Percentiles rank a stretch among this genome's conserved stretches.
These are phyloP conservation scores for Troilus luridus DNA, from an alignment of 2,888 invertebrate species.

Conservation along the genomic window DNA sequence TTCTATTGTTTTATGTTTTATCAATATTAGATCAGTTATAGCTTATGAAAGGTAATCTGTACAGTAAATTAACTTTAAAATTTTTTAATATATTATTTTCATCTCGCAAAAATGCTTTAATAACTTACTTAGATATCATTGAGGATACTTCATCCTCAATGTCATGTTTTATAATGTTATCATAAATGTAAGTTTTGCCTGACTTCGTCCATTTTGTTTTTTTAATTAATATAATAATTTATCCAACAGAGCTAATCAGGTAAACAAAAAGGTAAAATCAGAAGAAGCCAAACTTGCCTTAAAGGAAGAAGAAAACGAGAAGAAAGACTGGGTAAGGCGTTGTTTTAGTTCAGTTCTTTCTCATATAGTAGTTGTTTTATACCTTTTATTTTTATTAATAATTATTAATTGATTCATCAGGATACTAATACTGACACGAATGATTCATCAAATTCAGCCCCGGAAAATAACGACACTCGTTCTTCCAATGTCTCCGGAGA, in stretches of 20 bases:
- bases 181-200: not conserved
- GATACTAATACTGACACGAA: conserved; percentile 67
- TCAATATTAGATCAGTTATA: too few relatives aligned
- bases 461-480: conserved; percentile 43
- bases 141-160: too few relatives aligned
- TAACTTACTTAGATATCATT: too few relatives aligned
- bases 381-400: not conserved
- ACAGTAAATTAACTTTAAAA: too few relatives aligned
- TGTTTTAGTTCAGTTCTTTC: not conserved
- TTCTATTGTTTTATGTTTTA: not conserved
- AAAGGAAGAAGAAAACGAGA: conserved; percentile 51
- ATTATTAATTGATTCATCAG: conserved; percentile 64
- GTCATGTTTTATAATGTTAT: not conserved
- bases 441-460: conserved; percentile 53
- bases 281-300: conserved; percentile 37
- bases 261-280: conserved; percentile 37
- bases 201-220: not conserved
- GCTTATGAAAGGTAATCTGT: too few relatives aligned
- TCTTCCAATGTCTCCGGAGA: conserved; percentile 51
- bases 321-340: conserved; percentile 55
- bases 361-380: not conserved
- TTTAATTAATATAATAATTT: not conserved
- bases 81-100: too few relatives aligned
- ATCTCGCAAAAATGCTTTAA: too few relatives aligned
- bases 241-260: conserved; percentile 13